phyloP scores from a whole-genome alignment of 2,113 vertebrate species.

The Varanus salvator region DNA sequence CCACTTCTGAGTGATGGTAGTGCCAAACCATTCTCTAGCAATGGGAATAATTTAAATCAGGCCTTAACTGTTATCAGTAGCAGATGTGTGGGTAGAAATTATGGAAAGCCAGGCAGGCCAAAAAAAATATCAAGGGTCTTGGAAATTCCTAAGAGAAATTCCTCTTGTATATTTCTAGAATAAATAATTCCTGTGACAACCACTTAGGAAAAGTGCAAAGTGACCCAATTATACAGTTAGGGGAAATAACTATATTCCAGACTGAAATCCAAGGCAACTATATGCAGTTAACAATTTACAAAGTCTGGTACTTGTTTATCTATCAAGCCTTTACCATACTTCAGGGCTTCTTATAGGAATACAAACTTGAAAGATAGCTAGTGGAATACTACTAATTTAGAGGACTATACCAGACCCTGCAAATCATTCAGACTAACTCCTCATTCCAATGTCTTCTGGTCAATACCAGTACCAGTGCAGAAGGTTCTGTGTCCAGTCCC shows the following conservation, averaged over 20 bases:
- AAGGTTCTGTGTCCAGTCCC: too few species aligned
- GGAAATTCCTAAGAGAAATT: not conserved
- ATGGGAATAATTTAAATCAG: constrained; percentile 17
- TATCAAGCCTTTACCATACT: too few species aligned
- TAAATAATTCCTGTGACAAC: not conserved
- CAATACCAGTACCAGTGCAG: too few species aligned
- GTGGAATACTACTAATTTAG: too few species aligned
- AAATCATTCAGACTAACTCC: too few species aligned
- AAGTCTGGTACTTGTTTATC: too few species aligned
- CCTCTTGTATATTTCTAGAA: constrained; percentile 8
- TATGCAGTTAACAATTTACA: too few species aligned
- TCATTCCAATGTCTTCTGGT: too few species aligned
- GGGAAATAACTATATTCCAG: constrained; percentile 3
- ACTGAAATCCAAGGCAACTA: not conserved
- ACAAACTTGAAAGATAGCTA: too few species aligned
- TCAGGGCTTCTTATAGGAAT: too few species aligned
- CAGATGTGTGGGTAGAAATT: constrained; percentile 1
- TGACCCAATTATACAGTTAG: not conserved
- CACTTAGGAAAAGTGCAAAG: not conserved
- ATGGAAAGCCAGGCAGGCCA: not conserved
- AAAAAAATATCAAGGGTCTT: not conserved
- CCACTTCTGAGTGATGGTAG: not conserved
- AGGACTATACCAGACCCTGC: too few species aligned
- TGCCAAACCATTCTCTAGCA: not conserved
- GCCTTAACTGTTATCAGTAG: not conserved